These are phyloP conservation scores for Colius striatus DNA, from an alignment of 2,113 vertebrate species.

Conservation along the genomic window DNA sequence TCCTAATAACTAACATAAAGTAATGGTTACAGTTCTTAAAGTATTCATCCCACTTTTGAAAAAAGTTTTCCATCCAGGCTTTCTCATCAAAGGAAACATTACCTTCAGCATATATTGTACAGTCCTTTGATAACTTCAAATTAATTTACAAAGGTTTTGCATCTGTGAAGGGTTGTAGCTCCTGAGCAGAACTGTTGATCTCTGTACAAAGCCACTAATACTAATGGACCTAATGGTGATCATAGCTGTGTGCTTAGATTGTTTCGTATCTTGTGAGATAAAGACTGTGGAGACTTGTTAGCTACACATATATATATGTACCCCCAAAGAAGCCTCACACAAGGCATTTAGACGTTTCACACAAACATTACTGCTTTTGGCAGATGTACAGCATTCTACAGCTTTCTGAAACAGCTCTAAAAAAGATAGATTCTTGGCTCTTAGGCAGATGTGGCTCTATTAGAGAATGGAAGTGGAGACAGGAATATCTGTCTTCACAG, in stretches of 20 bases:
- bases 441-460: accelerated
- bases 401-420: neutral
- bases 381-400: neutral
- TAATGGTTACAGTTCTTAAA: neutral
- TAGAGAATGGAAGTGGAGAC: neutral
- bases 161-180: neutral
- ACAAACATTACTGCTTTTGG: neutral
- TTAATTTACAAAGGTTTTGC: neutral
- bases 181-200: neutral
- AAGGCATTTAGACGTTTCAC: neutral
- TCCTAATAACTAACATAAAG: neutral
- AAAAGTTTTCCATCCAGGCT: neutral
- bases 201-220: neutral
- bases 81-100: neutral
- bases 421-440: neutral
- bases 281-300: neutral
- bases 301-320: neutral
- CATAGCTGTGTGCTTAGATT: neutral
- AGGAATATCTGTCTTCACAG: neutral
- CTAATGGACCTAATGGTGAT: neutral
- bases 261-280: neutral
- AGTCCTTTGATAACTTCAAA: neutral
- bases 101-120: neutral
- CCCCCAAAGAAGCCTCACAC: neutral
- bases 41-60: neutral